phyloP scores from a whole-genome alignment of 2,113 vertebrate genomes.

The human region GRCh38 chr4:23518501-23519000 shows the following conservation, averaged over 20 bases:
- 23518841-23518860: conserved; percentile 31
- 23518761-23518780: conserved; percentile 39
- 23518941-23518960: background rate
- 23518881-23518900: conserved; percentile 66
- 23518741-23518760: conserved; percentile 27
- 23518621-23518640: background rate
- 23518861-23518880: conserved; percentile 19
- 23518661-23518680: background rate
- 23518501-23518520: background rate
- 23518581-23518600: background rate
- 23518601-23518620: background rate
- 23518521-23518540: background rate
- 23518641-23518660: background rate
- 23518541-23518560: background rate
- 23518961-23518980: background rate
- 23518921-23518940: conserved; percentile 7
- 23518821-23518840: conserved; percentile 61
- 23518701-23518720: background rate
- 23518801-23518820: conserved; percentile 39
- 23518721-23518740: conserved; percentile 37
- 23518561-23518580: background rate
- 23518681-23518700: background rate
- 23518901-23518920: conserved; percentile 58
- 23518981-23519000: conserved; percentile 11
- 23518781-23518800: conserved; percentile 69